phyloP scores from a whole-genome alignment of 2,113 vertebrate genomes.

The Stomatorhinus ivindoensis region DNA sequence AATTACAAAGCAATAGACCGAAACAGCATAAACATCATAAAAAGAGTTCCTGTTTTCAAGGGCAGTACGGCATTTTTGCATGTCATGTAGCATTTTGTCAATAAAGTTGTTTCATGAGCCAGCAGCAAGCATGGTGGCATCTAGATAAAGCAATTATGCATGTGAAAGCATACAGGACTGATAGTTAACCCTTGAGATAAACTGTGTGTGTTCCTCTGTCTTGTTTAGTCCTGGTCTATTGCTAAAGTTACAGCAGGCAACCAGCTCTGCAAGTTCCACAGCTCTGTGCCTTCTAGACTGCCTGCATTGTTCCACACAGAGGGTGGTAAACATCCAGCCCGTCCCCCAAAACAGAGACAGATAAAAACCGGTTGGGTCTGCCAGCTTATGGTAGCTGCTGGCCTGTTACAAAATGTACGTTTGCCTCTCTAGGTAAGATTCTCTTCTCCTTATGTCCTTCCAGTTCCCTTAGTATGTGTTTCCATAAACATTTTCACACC shows the following conservation, averaged over 20 bases:
- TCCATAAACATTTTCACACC: neutral
- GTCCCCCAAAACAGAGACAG: conserved; percentile 53
- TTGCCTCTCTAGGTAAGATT: neutral
- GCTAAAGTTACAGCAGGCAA: conserved; percentile 43
- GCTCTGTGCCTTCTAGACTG: conserved; percentile 30
- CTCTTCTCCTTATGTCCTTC: neutral
- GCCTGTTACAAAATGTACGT: neutral
- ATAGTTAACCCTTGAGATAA: conserved; percentile 35
- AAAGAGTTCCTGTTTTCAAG: neutral
- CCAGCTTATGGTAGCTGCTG: neutral
- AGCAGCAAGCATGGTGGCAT: conserved; percentile 31
- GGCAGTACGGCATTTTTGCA: conserved; percentile 32
- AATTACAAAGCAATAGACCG: neutral
- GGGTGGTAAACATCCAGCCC: conserved; percentile 62
- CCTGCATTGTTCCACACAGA: conserved; percentile 6
- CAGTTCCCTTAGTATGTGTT: neutral
- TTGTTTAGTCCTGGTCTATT: conserved; percentile 50
- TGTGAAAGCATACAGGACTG: conserved; percentile 29
- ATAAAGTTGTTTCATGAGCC: conserved; percentile 21
- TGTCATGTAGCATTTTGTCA: conserved; percentile 34
- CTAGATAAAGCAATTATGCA: conserved; percentile 35
- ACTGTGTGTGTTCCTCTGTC: conserved; percentile 42
- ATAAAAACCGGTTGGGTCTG: conserved; percentile 43
- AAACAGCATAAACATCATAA: neutral
- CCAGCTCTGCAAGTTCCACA: conserved; percentile 47